Percentiles rank a stretch among this genome's conserved stretches.
These are phyloP conservation scores for Siphlonurus alternatus DNA, from an alignment of 2,888 invertebrate genomes.

Conservation along the genomic window DNA sequence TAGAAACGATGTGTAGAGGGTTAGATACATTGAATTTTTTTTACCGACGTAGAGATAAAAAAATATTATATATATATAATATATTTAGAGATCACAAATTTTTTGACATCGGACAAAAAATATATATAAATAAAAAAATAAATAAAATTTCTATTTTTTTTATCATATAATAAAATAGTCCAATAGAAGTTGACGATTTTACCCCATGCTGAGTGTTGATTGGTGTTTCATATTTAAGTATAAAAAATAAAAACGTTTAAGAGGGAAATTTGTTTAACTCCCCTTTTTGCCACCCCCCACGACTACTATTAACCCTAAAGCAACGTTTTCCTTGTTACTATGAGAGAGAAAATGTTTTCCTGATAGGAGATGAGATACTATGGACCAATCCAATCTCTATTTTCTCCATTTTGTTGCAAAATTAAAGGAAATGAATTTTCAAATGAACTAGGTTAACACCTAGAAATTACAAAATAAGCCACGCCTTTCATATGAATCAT, in stretches of 20 bases:
- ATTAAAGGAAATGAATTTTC: conserved; percentile 1
- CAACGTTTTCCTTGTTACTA: neutral
- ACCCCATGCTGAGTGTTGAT: neutral
- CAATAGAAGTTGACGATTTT: neutral
- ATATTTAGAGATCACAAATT: too few species aligned
- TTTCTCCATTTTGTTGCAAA: conserved; percentile 2
- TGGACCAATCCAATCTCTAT: neutral
- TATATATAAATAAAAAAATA: neutral
- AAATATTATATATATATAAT: too few species aligned
- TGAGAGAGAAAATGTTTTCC: neutral
- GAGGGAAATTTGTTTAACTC: neutral
- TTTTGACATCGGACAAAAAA: too few species aligned
- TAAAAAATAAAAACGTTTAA: neutral
- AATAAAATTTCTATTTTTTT: neutral
- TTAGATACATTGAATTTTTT: too few species aligned
- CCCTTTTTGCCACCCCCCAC: neutral
- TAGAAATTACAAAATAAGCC: neutral
- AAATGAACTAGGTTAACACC: too few species aligned
- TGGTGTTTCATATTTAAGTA: neutral
- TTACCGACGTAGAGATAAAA: too few species aligned
- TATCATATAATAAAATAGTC: neutral
- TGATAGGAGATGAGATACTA: neutral
- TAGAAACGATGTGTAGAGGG: too few species aligned
- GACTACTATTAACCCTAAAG: too few species aligned
- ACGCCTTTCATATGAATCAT: neutral